These are phyloP conservation scores for Cavia porcellus DNA, from an alignment of 2,113 vertebrate species.

Conservation along the genomic window DNA sequence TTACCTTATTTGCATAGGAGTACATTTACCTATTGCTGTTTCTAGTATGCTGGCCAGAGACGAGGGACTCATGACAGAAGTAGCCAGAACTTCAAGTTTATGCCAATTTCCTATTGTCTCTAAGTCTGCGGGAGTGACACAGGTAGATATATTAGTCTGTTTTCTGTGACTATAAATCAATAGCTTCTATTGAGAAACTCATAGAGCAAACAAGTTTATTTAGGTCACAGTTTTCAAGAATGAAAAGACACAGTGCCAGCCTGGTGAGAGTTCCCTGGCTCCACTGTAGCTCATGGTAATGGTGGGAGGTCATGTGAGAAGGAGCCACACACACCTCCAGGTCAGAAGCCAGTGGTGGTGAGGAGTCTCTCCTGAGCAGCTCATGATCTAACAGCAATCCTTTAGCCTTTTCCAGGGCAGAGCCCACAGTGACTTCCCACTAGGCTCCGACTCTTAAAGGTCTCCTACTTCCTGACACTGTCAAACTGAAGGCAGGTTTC, in stretches of 20 bases:
- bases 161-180: not conserved
- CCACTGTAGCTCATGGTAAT: not conserved
- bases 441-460: not conserved
- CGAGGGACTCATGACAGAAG: not conserved
- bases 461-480: not conserved
- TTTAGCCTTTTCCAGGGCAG: not conserved
- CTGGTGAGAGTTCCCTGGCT: not conserved
- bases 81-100: not conserved
- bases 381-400: not conserved
- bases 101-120: not conserved
- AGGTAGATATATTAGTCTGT: not conserved
- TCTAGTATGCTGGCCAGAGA: not conserved
- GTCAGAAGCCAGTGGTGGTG: not conserved
- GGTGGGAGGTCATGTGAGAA: not conserved
- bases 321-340: not conserved
- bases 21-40: not conserved
- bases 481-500: not conserved
- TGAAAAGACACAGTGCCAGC: not conserved
- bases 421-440: not conserved
- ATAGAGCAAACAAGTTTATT: not conserved
- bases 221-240: not conserved
- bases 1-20: not conserved
- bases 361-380: not conserved
- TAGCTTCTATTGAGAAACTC: not conserved
- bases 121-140: not conserved